Evolutionary conservation across 2,797 vertebrate genomes (phyloP), one percentile per base, ranked within the genome.

Genomic region (Micrastur ruficollis): DNA sequence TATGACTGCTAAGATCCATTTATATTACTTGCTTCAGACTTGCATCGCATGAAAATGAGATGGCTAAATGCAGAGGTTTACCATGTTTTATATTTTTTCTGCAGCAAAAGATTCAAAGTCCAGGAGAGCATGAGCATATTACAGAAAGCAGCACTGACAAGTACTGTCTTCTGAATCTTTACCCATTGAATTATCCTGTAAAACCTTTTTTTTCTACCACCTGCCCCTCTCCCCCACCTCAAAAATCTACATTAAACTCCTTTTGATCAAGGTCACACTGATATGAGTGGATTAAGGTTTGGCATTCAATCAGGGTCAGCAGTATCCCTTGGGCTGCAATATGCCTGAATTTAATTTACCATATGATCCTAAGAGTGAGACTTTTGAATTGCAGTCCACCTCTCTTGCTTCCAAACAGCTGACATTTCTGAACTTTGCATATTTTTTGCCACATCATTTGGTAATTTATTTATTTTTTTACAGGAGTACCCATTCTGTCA

Each of bases 1-100:
- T 89, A 17, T 74, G 49, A 71, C 18, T 50, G 21, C 27, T 80
- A 61, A 93, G 50, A 93, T 68, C 40, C 74, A 61, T 89, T 89
- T 96, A 22, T 86, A 96, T 94, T 61, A 62, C 49, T 84, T 92
- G 31, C 36, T 93, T 93, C 67, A 38, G 65, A 93, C 67, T 82
- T 91, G 42, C 46, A 66, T 5, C 72, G 80, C 73, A 86, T 93
- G 50, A 91, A 92, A 91, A 95, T 89, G 58, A 94, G 86, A 80
- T 27, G 14, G n/a, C 25, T 90, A 89, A 95, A 90, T 74, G 42
- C 42, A 94, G 82, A 53, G 36, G 31, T 56, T 93, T 95, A 85
- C 36, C 0, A 0, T 26, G 14, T 44, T 93, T 83, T 49, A 5
- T 65, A n/a, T 80, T 67, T 84, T 65, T 73, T 73, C 65, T 86